phyloP scores from a whole-genome alignment of 2,797 vertebrate genomes.

The Sebastes iracundus region DNA sequence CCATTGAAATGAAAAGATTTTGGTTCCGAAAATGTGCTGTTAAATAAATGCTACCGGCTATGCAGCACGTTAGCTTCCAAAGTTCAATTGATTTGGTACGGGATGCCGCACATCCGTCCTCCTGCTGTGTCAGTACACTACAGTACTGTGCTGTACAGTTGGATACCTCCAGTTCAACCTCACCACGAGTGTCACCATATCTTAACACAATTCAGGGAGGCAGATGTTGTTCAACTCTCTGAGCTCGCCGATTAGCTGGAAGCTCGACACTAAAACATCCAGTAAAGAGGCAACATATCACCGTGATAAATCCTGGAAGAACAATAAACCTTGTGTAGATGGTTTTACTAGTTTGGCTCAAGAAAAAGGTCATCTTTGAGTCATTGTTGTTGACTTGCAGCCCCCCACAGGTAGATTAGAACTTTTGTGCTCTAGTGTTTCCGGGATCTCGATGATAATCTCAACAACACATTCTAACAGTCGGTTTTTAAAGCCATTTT shows the following conservation, averaged over 20 bases:
- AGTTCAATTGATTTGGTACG: not conserved
- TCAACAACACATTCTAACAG: not conserved
- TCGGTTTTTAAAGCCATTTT: constrained; percentile 13
- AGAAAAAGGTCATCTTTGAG: not conserved
- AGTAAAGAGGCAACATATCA: not conserved
- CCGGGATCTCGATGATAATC: not conserved
- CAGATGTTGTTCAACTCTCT: not conserved
- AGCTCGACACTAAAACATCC: not conserved
- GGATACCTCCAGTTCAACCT: not conserved
- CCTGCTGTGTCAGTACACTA: not conserved
- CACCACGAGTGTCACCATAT: not conserved
- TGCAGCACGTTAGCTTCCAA: not conserved
- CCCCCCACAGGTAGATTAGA: not conserved
- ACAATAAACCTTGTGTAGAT: not conserved
- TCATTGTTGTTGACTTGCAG: not conserved
- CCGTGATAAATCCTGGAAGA: not conserved
- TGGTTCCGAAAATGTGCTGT: not conserved
- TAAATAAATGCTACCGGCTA: not conserved
- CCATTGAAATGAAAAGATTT: not conserved
- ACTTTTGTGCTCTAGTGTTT: not conserved
- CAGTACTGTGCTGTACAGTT: not conserved
- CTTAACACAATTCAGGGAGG: not conserved
- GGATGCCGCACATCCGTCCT: not conserved
- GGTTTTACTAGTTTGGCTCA: not conserved
- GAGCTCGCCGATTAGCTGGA: not conserved